A percentile compares a stretch with the other conserved stretches of the same genome.
Conservation (phyloP, 1,140 invertebrate genomes). For the Eriocheir sinensis region DNA sequence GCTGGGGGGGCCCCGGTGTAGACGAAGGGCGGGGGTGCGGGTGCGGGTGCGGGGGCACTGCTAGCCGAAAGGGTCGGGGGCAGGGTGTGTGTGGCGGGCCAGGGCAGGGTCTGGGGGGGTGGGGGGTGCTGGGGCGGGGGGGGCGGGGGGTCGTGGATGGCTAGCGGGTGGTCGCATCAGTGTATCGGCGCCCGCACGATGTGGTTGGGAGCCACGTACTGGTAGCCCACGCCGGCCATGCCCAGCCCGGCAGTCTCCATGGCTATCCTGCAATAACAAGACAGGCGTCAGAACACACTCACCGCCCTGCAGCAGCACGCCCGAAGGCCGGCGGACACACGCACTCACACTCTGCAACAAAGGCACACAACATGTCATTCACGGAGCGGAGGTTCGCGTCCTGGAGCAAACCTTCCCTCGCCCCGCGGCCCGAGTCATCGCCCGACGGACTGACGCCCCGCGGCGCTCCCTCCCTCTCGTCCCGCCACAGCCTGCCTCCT, state of each 20-base stretch:
- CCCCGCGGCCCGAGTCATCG: too few species aligned
- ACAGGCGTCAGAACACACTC: constrained; percentile 15
- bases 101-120: constrained; percentile 56
- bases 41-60: background rate
- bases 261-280: constrained; percentile 89
- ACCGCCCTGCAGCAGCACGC: background rate
- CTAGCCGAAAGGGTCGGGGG: constrained; percentile 40
- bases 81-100: constrained; percentile 65
- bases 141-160: constrained; percentile 62
- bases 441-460: too few species aligned
- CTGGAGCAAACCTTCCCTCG: background rate
- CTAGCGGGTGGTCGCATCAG: constrained; percentile 83
- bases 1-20: background rate
- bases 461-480: too few species aligned
- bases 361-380: background rate
- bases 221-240: constrained; percentile 93
- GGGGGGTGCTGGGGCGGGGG: constrained; percentile 32
- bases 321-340: background rate
- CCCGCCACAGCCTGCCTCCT: background rate
- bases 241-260: constrained; percentile 95
- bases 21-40: constrained; percentile 31
- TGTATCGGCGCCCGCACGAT: constrained; percentile 95
- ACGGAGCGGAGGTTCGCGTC: background rate
- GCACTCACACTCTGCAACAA: background rate
- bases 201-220: constrained; percentile 95